Base-by-base conservation (phyloP, 2,888 invertebrate genomes). In the Melanophora roralis region DNA sequence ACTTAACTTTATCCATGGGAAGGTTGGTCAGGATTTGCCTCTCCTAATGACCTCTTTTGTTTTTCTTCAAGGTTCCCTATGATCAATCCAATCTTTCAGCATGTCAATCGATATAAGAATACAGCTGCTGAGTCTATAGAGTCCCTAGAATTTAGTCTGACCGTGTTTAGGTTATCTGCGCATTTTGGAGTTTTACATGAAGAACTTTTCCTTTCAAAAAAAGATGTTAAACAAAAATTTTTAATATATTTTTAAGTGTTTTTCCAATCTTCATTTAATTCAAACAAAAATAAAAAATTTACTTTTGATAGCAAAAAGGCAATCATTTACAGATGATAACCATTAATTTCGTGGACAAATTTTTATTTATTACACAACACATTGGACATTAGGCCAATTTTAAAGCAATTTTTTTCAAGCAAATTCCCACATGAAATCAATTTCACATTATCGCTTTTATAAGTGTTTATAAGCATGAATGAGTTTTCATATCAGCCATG, bases 371-470 rank as follows among this genome's bases (percentile, higher is more conserved):
- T 74, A 62, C 71, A 69, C 55, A 80, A 73, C 45, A 53, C 38
- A 19, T 34, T 19, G 1, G 64, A 45, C 57, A 51, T 45, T 62
- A 55, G 34, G 43, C 38, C 34, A 27, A 43, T 74, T 74, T 59
- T 57, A n/a, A n/a, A n/a, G n/a, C n/a, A n/a, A n/a, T n/a, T n/a
- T n/a, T 60, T 73, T 64, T 21, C 53, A 19, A 60, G 21, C 57
- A 73, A 80, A 80, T 80, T 80, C 80, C 80, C 80, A 80, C 80
- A 80, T 80, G 80, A 80, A 76, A 76, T 80, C 76, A 80, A 64
- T 73, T 80, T 80, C 53, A 57, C 62, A 68, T 80, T 80, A 80
- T 76, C 80, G 76, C 64, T 64, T 55, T 72, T 68, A 62, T 53
- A 76, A 80, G 6, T 5, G 76, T 64, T 62, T 72, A 55, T 76